Evolutionary conservation across 2,113 vertebrate species (phyloP), one percentile per base, ranked within the genome.

Genomic region (Albula goreensis): DNA sequence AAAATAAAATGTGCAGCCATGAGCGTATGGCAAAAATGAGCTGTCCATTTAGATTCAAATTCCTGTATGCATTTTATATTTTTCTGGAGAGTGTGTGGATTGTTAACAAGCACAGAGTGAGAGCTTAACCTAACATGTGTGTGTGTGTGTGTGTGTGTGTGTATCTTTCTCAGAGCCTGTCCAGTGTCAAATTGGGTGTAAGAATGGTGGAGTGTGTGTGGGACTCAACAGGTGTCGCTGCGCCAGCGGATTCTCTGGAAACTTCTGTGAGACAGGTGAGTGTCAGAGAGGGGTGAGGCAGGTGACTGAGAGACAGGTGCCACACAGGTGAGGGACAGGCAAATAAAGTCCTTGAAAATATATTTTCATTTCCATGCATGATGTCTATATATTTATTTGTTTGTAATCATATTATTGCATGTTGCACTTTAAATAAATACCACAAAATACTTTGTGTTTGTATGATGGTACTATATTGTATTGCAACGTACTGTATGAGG

Each of bases 171-270:
- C 91, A 96, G 95, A 96, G 87, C 93, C 95, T 1, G 84, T 96
- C 57, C 86, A 87, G 51, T 96, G 95, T 91, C 92, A 89, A 41
- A 93, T 86, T 78, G 86, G 89, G 2, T 96, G 95, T 90, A 89
- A 88, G 81, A 96, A 93, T 9, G 86, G 90, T 19, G 96, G 95
- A 0, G 86, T 88, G 66, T 96, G 96, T 86, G 92, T 94, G 25
- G 96, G 96, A 80, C 91, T 94, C 86, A 95, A 95, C 90, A 90
- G 92, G 84, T 96, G 96, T 85, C 93, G 86, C 56, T 96, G 96
- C 83, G n/a, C 86, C 78, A 89, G 87, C 88, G 94, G 93, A 51
- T 96, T 94, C 52, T 93, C 90, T 0, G 96, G 95, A 79, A 50
- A 17, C 74, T 78, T 90, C 80, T 96, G 96, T 89, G 93, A 96